A percentile compares a stretch with the other conserved stretches of the same genome.
Conservation (phyloP, 2,797 vertebrate genomes). For the Lateolabrax maculatus region DNA sequence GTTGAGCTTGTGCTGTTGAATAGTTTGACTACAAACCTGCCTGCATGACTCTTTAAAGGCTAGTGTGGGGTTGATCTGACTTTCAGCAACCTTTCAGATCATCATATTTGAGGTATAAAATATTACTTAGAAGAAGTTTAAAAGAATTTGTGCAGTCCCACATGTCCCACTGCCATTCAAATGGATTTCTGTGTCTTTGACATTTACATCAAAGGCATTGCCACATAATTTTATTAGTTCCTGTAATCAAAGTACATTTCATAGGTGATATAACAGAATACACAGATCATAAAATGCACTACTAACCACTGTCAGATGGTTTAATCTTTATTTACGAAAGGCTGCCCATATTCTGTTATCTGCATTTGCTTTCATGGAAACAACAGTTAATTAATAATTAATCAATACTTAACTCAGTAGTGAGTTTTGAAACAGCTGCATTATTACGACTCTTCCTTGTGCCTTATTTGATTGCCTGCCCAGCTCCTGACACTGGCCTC, state of each 20-base stretch:
- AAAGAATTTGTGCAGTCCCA: neutral
- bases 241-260: neutral
- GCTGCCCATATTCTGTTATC: conserved; percentile 18
- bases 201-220: neutral
- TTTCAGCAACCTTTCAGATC: neutral
- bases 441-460: conserved; percentile 42
- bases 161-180: neutral
- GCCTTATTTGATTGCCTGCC: conserved; percentile 52
- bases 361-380: conserved; percentile 25
- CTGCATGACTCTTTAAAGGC: neutral
- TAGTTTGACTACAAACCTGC: neutral
- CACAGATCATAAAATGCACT: neutral
- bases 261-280: neutral
- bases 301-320: neutral
- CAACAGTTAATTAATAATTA: conserved; percentile 23
- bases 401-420: conserved; percentile 34
- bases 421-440: conserved; percentile 43
- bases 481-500: conserved; percentile 47
- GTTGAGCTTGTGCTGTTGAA: conserved; percentile 16
- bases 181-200: neutral
- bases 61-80: neutral
- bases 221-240: neutral
- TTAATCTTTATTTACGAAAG: conserved; percentile 5
- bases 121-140: neutral
- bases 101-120: neutral